Base-by-base conservation (phyloP, 2,888 invertebrate genomes). In the Holacanthella duospinosa region DNA sequence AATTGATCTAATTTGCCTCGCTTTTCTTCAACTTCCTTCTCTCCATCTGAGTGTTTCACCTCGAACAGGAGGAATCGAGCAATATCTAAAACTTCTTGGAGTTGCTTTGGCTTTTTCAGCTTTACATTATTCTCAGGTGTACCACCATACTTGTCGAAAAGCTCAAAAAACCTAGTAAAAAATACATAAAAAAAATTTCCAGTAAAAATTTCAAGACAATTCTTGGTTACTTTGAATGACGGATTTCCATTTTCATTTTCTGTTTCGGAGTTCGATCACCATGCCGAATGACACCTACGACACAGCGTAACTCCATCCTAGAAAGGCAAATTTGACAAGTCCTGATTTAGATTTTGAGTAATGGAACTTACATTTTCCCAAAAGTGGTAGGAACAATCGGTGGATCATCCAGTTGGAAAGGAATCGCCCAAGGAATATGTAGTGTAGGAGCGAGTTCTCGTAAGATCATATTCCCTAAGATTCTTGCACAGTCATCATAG, bases 191-290 rank as follows among this genome's bases (percentile, higher is more conserved):
- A 55, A 21, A 43, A 36, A 27, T 54, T 29, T 55, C 25, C 24
- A 55, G 53, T 21, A 44, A 59, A 4, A 55, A 16, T 28, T 9
- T 9, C 6, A 36, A 6, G 16, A 9, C 2, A 57, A 57, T 19
- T 21, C 21, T 6, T 65, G 77, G 80, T 77, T 78, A 91, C 89
- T 93, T 92, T 2, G 88, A 89, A 83, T 96, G 94, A 60, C 94
- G 83, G 19, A 96, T 96, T 83, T 96, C 96, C 71, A 97, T 96
- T 79, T 99, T 99, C 97, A 99, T 99, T 80, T 99, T 99, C 80
- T 99, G 99, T 77, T 99, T 99, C 0, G 99, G 99, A 19, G 99
- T 99, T 70, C 99, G 82, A 78, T 99, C 99, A 0, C 99, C 99
- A 76, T 99, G 99, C 64, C 99, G 80, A 66, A 99, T 97, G 4